A percentile compares a stretch with the other conserved stretches of the same genome.
Conservation (phyloP, 2,888 invertebrate genomes). For the Balanococcus diminutus region DNA sequence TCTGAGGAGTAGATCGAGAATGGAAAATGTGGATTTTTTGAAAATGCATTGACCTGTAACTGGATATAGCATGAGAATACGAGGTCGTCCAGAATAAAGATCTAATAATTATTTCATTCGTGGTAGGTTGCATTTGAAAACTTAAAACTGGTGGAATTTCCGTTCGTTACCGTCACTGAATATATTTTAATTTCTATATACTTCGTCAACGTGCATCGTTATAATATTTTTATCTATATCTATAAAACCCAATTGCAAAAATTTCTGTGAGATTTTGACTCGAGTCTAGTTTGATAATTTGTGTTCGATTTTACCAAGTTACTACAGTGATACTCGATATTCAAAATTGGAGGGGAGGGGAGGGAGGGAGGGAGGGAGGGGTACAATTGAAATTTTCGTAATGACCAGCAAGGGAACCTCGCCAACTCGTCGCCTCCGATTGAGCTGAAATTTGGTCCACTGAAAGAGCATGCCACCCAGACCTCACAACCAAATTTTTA, state of each 20-base stretch:
- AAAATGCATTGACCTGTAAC: background rate
- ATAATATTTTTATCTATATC: background rate
- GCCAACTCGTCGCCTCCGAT: too few species aligned
- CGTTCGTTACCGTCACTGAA: background rate
- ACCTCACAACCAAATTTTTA: too few species aligned
- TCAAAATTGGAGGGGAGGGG: too few species aligned
- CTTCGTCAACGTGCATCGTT: background rate
- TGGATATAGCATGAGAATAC: background rate
- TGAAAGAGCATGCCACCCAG: too few species aligned
- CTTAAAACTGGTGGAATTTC: background rate
- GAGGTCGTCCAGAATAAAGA: background rate
- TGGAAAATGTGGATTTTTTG: background rate
- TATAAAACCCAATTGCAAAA: background rate
- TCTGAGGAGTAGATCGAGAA: background rate
- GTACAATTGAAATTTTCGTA: too few species aligned
- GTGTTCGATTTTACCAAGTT: too few species aligned
- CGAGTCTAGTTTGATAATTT: too few species aligned
- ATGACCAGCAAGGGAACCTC: too few species aligned
- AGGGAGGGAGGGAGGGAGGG: too few species aligned
- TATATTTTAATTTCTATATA: background rate
- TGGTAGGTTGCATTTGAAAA: background rate
- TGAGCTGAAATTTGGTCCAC: too few species aligned
- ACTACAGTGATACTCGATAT: too few species aligned
- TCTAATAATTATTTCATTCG: background rate
- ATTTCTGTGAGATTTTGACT: background rate